A percentile compares a stretch with the other conserved stretches of the same genome.
Conservation (phyloP, 2,888 invertebrate species). For the Drosophila putrida region DNA sequence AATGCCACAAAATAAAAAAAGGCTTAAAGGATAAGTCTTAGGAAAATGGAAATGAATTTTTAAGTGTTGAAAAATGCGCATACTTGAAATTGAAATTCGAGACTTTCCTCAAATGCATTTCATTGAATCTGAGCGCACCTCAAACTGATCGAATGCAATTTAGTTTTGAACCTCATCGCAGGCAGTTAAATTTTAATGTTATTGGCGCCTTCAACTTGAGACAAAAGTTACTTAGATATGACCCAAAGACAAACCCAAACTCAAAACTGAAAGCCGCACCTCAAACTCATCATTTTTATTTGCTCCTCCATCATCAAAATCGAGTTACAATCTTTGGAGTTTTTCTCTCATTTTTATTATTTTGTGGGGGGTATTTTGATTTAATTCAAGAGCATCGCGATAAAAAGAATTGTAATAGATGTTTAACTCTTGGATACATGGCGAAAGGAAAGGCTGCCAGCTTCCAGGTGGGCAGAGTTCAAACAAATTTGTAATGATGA, state of each 20-base stretch:
- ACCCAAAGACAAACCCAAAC: conserved; percentile 6
- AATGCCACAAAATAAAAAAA: conserved; percentile 40
- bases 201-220: conserved; percentile 76
- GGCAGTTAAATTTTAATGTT: conserved; percentile 52
- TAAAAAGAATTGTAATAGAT: conserved; percentile 67
- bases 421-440: conserved; percentile 27
- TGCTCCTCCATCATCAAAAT: conserved; percentile 32
- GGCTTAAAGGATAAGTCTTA: conserved; percentile 24
- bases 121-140: conserved; percentile 13
- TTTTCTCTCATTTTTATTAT: neutral
- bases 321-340: neutral
- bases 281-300: conserved; percentile 44
- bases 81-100: neutral
- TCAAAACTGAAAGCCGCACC: conserved; percentile 40
- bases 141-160: conserved; percentile 48
- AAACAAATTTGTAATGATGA: conserved; percentile 63
- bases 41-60: conserved; percentile 12
- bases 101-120: conserved; percentile 6
- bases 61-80: conserved; percentile 11
- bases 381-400: conserved; percentile 83
- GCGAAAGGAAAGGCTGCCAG: conserved; percentile 26
- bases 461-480: conserved; percentile 48
- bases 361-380: conserved; percentile 39
- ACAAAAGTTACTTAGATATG: conserved; percentile 24
- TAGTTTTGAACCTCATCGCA: conserved; percentile 48